phyloP scores from a whole-genome alignment of 2,888 invertebrate genomes.

The Macrosoma leucophasiata region DNA sequence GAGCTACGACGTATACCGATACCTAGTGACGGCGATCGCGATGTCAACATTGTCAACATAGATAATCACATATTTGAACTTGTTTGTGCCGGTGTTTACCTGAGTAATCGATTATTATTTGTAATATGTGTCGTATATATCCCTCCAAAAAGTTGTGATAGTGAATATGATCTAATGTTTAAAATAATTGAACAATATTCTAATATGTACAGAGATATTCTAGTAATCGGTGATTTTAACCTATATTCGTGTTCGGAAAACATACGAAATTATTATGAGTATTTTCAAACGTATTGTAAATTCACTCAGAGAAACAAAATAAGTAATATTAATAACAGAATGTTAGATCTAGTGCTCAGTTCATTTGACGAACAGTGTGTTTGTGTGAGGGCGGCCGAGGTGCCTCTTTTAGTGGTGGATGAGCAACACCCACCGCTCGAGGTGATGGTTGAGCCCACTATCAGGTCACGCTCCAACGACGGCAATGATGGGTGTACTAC shows the following conservation, averaged over 20 bases:
- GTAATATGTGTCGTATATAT: constrained; percentile 2
- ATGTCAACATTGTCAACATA: too few species aligned
- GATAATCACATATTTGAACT: constrained; percentile 2
- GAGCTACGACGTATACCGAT: background rate
- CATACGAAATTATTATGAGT: constrained; percentile 4
- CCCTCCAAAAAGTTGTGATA: constrained; percentile 13
- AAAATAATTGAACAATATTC: constrained; percentile 17
- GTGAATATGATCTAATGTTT: constrained; percentile 22
- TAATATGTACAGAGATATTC: constrained; percentile 5
- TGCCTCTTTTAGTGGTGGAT: constrained; percentile 8
- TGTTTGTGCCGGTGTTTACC: constrained; percentile 1
- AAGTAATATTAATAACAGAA: constrained; percentile 2
- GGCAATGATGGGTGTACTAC: too few species aligned
- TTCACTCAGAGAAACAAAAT: constrained; percentile 2
- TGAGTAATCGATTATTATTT: background rate
- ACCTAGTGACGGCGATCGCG: too few species aligned
- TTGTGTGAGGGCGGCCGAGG: constrained; percentile 8
- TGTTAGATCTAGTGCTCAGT: constrained; percentile 5
- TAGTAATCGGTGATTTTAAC: constrained; percentile 7
- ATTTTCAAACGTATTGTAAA: constrained; percentile 4
- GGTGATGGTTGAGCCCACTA: too few species aligned
- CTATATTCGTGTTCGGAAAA: background rate
- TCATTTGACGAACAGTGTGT: too few species aligned
- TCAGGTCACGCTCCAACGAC: too few species aligned
- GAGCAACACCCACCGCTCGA: constrained; percentile 6